Percentiles rank a stretch among this genome's conserved stretches.
These are phyloP conservation scores for Arctocebus calabarensis DNA, from an alignment of 2,797 vertebrate species.

Conservation along the genomic window DNA sequence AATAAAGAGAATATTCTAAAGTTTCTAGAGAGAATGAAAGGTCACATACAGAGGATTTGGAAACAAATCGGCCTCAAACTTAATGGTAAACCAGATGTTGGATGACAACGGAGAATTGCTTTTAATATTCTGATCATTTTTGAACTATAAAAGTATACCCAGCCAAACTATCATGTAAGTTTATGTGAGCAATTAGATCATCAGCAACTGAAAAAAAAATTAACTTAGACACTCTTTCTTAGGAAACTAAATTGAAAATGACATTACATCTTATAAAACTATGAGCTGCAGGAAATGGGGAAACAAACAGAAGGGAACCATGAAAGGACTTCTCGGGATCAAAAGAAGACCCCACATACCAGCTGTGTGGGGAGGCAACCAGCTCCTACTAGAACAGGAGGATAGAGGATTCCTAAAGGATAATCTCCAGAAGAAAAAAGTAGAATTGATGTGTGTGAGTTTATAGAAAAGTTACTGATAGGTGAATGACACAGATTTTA, in stretches of 20 bases:
- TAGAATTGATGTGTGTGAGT: background rate
- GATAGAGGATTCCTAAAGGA: background rate
- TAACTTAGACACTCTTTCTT: background rate
- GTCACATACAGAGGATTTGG: background rate
- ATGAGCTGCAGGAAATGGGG: background rate
- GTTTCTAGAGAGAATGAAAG: constrained; percentile 7
- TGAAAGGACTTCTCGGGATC: background rate
- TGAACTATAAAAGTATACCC: constrained; percentile 40
- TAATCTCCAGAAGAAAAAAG: background rate
- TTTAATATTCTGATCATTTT: constrained; percentile 32
- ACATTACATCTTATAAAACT: constrained; percentile 3
- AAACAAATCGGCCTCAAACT: background rate
- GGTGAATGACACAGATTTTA: background rate
- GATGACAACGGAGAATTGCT: background rate
- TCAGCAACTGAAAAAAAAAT: background rate
- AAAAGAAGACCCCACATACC: background rate
- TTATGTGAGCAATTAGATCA: constrained; percentile 9
- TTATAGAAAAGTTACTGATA: background rate
- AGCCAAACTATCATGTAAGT: constrained; percentile 27
- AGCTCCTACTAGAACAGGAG: background rate
- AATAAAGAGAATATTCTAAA: background rate
- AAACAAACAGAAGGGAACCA: background rate
- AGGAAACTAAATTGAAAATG: background rate
- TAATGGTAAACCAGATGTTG: constrained; percentile 11
- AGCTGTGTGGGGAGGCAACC: background rate